Conservation (phyloP, 2,888 invertebrate genomes). For the Hypomecis punctinalis region DNA sequence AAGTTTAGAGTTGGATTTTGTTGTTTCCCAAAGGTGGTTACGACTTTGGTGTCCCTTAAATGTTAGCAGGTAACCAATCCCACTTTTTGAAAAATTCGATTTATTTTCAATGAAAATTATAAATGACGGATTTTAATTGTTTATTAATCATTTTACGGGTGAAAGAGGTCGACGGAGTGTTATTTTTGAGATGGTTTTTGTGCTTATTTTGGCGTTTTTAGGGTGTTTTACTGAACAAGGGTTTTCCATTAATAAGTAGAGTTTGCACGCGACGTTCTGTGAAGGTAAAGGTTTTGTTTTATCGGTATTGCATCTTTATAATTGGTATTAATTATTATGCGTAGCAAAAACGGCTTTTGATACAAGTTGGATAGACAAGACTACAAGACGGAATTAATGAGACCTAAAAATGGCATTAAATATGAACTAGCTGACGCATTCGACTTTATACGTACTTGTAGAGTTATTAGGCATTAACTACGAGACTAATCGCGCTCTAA, state of each 20-base stretch:
- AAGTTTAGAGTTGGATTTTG: conserved; percentile 9
- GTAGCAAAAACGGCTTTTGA: conserved; percentile 16
- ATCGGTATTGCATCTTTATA: conserved; percentile 22
- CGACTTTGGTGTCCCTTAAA: conserved; percentile 46
- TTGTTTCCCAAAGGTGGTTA: conserved; percentile 21
- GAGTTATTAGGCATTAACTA: too few relatives aligned
- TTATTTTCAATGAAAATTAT: conserved; percentile 40
- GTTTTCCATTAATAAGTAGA: conserved; percentile 15
- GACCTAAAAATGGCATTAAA: background rate
- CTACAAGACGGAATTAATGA: conserved; percentile 1
- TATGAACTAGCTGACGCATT: background rate
- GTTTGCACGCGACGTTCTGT: conserved; percentile 10
- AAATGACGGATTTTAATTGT: conserved; percentile 33
- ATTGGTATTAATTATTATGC: conserved; percentile 20
- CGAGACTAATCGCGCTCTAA: too few relatives aligned
- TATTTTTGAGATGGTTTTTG: conserved; percentile 7
- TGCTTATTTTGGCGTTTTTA: conserved; percentile 8
- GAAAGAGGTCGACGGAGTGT: conserved; percentile 2
- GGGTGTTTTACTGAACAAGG: conserved; percentile 10
- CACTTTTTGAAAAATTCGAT: conserved; percentile 46
- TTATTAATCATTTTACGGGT: conserved; percentile 19
- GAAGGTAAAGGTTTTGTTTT: conserved; percentile 16
- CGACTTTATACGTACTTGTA: too few relatives aligned
- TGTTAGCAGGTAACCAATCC: conserved; percentile 63
- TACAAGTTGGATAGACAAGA: conserved; percentile 25